These are phyloP conservation scores for Masnerella sp. DNA, from an alignment of 2,888 invertebrate species.

Conservation along the genomic window DNA sequence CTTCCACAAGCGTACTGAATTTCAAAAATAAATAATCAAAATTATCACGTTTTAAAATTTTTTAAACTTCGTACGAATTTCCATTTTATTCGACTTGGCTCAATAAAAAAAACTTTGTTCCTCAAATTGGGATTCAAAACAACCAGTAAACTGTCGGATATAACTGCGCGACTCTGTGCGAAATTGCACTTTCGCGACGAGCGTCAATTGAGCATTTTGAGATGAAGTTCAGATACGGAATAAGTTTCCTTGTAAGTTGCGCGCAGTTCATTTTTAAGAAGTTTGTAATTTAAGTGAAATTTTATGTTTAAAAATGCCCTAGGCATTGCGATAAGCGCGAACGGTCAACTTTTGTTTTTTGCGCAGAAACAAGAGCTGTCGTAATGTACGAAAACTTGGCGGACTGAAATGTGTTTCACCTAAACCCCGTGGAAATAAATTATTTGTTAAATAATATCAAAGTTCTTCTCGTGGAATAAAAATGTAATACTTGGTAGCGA, in stretches of 20 bases:
- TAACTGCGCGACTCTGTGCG: slow-evolving; percentile 18
- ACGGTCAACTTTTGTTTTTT: slow-evolving; percentile 10
- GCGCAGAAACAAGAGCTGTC: slow-evolving; percentile 3
- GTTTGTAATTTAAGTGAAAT: slow-evolving; percentile 44
- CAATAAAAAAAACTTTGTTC: slow-evolving; percentile 60
- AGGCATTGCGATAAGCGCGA: slow-evolving; percentile 20
- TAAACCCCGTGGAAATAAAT: too few species aligned
- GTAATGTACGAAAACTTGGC: too few species aligned
- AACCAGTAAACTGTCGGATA: slow-evolving; percentile 43
- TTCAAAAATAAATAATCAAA: slow-evolving; percentile 73
- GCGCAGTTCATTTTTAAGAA: slow-evolving; percentile 41
- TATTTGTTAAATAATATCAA: too few species aligned
- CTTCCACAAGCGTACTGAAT: slow-evolving; percentile 61
- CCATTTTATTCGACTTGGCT: too few species aligned
- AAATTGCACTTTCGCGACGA: slow-evolving; percentile 25
- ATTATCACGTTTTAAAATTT: too few species aligned
- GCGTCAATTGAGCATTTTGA: slow-evolving; percentile 19
- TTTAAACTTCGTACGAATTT: too few species aligned
- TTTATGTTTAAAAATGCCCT: slow-evolving; percentile 33
- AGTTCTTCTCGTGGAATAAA: too few species aligned
- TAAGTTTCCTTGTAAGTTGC: slow-evolving; percentile 37
- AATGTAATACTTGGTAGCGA: too few species aligned
- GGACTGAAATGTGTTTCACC: too few species aligned
- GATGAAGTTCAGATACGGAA: slow-evolving; percentile 27
- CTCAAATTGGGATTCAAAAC: slow-evolving; percentile 43